Evolutionary conservation across 2,797 vertebrate species (phyloP).

Genomic region (Takifugu rubripes): DNA sequence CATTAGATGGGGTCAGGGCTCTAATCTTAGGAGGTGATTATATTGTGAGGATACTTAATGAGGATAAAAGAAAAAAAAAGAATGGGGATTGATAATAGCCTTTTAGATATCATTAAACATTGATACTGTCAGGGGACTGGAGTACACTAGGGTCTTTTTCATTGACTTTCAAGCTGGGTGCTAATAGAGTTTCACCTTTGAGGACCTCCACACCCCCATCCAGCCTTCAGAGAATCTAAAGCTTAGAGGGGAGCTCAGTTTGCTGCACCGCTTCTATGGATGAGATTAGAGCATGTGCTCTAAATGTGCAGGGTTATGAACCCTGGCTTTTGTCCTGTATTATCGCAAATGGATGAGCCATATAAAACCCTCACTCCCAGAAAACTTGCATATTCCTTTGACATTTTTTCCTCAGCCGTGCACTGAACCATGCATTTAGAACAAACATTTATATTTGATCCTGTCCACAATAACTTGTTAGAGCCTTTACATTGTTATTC

Average conservation of each 20-base stretch:
- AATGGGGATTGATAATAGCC: constrained; percentile 57
- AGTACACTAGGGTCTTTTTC: constrained; percentile 59
- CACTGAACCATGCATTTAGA: no score
- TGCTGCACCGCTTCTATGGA: constrained; percentile 45
- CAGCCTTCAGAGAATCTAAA: constrained; percentile 20
- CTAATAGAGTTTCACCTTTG: constrained; percentile 71
- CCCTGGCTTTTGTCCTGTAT: no score
- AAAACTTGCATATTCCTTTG: no score
- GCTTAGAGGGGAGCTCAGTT: constrained; percentile 55
- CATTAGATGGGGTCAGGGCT: constrained; percentile 56
- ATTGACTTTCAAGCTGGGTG: constrained; percentile 64
- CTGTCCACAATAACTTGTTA: no score
- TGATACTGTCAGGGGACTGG: constrained; percentile 63
- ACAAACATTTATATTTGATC: no score
- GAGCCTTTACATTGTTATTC: no score
- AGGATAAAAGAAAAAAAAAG: constrained; percentile 47
- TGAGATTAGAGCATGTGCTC: constrained; percentile 42
- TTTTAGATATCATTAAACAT: constrained; percentile 79
- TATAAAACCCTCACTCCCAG: no score
- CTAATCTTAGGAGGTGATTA: constrained; percentile 61
- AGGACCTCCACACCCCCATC: constrained; percentile 44
- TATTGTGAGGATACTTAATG: constrained; percentile 59
- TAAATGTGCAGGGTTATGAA: constrained; percentile 1
- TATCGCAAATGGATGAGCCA: no score
- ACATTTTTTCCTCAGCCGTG: no score